These are phyloP conservation scores for Hippopotamus amphibius DNA, from an alignment of 2,113 vertebrate species.

Conservation along the genomic window DNA sequence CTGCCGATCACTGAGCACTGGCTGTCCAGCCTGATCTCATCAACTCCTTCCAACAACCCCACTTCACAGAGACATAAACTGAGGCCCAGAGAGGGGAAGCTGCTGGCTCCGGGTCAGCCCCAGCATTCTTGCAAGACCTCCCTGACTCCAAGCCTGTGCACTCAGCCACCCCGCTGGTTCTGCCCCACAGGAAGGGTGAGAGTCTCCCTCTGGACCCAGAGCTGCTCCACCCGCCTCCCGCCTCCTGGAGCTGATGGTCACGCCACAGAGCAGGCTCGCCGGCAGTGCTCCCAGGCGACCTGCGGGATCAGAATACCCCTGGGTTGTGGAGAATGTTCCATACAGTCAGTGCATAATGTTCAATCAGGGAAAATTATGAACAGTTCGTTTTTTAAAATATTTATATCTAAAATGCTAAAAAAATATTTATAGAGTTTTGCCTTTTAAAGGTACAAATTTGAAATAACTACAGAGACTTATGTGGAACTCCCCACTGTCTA, in stretches of 20 bases:
- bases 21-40: fast-evolving
- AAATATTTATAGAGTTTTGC: background rate
- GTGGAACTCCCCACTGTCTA: background rate
- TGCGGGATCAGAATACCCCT: fast-evolving
- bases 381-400: background rate
- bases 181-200: fast-evolving
- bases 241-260: background rate
- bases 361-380: background rate
- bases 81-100: background rate
- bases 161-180: background rate
- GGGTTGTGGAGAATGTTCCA: background rate
- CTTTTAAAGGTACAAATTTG: background rate
- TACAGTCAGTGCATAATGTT: background rate
- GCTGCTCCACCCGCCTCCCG: background rate
- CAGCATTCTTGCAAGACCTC: background rate
- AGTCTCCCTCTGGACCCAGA: background rate
- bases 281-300: background rate
- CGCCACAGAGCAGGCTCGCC: fast-evolving
- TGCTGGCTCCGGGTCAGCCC: background rate
- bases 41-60: background rate
- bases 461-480: background rate
- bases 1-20: fast-evolving
- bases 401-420: background rate
- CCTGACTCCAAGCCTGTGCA: background rate
- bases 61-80: background rate